Base-by-base conservation (phyloP, 1,140 invertebrate species). In the Periplaneta americana region DNA sequence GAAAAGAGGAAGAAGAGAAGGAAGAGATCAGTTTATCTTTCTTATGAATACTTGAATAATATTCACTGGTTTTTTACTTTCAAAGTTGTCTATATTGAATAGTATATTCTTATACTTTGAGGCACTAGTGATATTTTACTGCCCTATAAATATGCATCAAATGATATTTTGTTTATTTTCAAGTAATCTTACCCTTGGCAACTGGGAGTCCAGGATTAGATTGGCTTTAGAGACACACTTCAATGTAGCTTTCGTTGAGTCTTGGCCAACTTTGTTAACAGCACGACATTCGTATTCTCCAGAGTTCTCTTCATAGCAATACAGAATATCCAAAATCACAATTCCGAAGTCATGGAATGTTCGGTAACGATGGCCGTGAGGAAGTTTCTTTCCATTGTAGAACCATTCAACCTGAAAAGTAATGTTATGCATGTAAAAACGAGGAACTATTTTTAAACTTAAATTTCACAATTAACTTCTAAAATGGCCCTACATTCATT, bases 321-420 rank as follows among this genome's bases (percentile, higher is more conserved):
- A 99, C 1, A 99, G 89, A 82, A 99, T 98, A 85, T 99, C 98
- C 82, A 99, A 90, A 84, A 98, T 97, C 36, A 99, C 98, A 86
- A 98, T 97, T 82, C 95, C 97, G 89, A 99, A 99, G 87, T 99
- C 98, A 87, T 99, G 97, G 93, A 98, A 97, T 75, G 97, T 98
- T 84, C 97, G 93, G 87, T 97, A 99, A 82, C 97, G 93, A 89
- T 98, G 97, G 34, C 97, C 97, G 87, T 96, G 94, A 0, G 95
- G 95, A 83, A 98, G 89, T 87, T 97, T 97, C 87, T 97, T 96
- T 79, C 96, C 97, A 87, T 98, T 97, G 85, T 96, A 97, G 86
- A 95, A 97, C 97, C 97, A 99, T 88, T 98, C 96, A 11, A 99
- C 97, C 85, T 94, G 80, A 85, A 91, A 87, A n/a, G 18, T 35